phyloP scores from a whole-genome alignment of 1,140 invertebrate genomes.

The Phocides pigmalion region DNA sequence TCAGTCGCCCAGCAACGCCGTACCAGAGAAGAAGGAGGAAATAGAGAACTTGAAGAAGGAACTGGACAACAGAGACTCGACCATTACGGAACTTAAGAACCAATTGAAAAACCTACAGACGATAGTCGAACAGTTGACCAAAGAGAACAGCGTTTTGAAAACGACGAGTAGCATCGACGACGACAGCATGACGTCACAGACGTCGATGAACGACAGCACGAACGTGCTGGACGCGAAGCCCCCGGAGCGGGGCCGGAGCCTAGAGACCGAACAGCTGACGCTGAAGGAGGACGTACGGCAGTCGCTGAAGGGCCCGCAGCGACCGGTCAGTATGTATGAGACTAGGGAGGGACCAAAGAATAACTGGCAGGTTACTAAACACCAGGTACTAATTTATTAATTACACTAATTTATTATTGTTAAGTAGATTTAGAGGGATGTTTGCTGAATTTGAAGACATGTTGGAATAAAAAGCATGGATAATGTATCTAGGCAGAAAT shows the following conservation, averaged over 20 bases:
- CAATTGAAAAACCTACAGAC: slow-evolving; percentile 85
- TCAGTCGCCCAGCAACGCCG: slow-evolving; percentile 42
- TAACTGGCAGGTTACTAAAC: slow-evolving; percentile 87
- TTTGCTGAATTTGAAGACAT: neutral
- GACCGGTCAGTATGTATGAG: slow-evolving; percentile 94
- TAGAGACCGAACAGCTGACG: slow-evolving; percentile 64
- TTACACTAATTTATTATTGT: slow-evolving; percentile 32
- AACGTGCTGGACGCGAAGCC: slow-evolving; percentile 58
- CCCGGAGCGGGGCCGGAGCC: slow-evolving; percentile 62
- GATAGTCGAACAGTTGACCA: slow-evolving; percentile 87
- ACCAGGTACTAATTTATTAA: slow-evolving; percentile 85
- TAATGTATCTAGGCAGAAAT: no score
- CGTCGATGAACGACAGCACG: slow-evolving; percentile 60
- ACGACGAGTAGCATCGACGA: slow-evolving; percentile 71
- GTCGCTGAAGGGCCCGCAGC: slow-evolving; percentile 80
- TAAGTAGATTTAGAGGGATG: neutral
- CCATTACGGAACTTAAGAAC: slow-evolving; percentile 85
- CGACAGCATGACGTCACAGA: slow-evolving; percentile 65
- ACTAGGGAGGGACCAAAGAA: slow-evolving; percentile 88
- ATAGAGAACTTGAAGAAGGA: slow-evolving; percentile 72
- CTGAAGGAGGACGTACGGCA: slow-evolving; percentile 50
- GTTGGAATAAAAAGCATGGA: no score
- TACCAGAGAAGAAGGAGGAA: slow-evolving; percentile 52
- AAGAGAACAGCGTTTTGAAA: slow-evolving; percentile 88
- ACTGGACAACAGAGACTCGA: slow-evolving; percentile 74